Evolutionary conservation across 2,888 invertebrate species (phyloP), one percentile per base, ranked within the genome.

Genomic region (Syrista parreyssii): DNA sequence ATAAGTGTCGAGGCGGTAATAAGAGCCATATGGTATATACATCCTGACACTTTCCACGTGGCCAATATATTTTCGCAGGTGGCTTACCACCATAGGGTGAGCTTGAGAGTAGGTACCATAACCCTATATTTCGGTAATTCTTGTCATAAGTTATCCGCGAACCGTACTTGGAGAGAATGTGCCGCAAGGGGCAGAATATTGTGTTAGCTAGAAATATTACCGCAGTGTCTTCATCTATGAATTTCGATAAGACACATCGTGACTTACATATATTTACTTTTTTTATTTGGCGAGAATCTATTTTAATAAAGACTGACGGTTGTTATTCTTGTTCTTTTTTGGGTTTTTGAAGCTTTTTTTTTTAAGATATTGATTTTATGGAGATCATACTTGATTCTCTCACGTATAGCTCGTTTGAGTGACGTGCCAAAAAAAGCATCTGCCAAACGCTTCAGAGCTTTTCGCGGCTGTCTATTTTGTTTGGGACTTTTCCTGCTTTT

Each of bases 81-180:
- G 76, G 78, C 79, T 78, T 35, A 15, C 55, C 55, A 55, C 55
- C 55, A 55, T 55, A 55, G 55, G 55, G 69, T 32, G 77, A 75
- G 69, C 75, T 32, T 32, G 68, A 71, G 72, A 74, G 76, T 69
- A 69, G 77, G 73, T 40, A 78, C 77, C 75, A 82, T 80, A 83
- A 82, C 80, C 81, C 80, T 81, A 84, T 82, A 83, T 82, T 82
- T 81, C 78, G 81, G 80, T 81, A 81, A 83, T 84, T 84, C 81
- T 79, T 74, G 68, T 77, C 75, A 78, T 83, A 84, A 83, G 80
- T 84, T 80, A 81, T 74, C 55, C 73, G 9, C 55, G 55, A 55
- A 55, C 55, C 23, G 55, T 55, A 23, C 23, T 55, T 55, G 9
- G 23, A 55, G 55, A 55, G 23, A 55, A 55, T 55, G 55, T 55